Percentiles rank a stretch among this genome's conserved stretches.
Conservation (phyloP, 1,140 invertebrate genomes). For the Dendroctonus ponderosae region DNA sequence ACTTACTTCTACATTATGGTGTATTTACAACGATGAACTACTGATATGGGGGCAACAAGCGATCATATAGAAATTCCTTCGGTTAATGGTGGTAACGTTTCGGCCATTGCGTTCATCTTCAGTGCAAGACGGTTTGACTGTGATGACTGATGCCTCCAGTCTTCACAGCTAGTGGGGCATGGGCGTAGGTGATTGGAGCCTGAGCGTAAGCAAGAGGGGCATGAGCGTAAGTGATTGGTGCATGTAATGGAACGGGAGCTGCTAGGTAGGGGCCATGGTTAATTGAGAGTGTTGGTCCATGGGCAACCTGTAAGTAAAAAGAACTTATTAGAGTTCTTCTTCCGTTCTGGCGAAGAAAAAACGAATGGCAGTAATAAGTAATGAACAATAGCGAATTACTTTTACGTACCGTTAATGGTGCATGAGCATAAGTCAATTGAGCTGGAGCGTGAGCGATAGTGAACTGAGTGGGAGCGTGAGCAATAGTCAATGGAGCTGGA, state of each 20-base stretch:
- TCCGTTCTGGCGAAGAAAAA: neutral
- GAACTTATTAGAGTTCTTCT: too few relatives aligned
- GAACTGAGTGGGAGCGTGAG: constrained; percentile 36
- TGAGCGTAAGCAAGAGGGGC: constrained; percentile 21
- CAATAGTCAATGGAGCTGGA: constrained; percentile 38
- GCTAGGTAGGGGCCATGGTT: constrained; percentile 3
- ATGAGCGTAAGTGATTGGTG: constrained; percentile 45
- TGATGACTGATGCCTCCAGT: constrained; percentile 21
- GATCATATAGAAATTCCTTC: constrained; percentile 4
- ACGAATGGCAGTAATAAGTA: constrained; percentile 14
- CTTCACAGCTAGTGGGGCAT: constrained; percentile 19
- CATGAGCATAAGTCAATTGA: constrained; percentile 39
- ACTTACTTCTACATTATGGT: constrained; percentile 13
- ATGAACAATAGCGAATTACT: neutral
- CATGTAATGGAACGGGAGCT: constrained; percentile 29
- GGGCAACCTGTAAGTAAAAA: constrained; percentile 17
- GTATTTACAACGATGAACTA: constrained; percentile 27
- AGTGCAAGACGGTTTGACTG: constrained; percentile 25
- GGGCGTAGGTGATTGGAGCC: constrained; percentile 41
- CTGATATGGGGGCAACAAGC: neutral
- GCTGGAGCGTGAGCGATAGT: constrained; percentile 42
- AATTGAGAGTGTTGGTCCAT: constrained; percentile 20
- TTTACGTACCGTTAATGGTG: constrained; percentile 37
- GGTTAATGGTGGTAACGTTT: neutral
- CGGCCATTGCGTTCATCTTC: neutral